Evolutionary conservation across 2,797 vertebrate species (phyloP), one percentile per base, ranked within the genome.

Genomic region (Phaenicophaeus curvirostris): DNA sequence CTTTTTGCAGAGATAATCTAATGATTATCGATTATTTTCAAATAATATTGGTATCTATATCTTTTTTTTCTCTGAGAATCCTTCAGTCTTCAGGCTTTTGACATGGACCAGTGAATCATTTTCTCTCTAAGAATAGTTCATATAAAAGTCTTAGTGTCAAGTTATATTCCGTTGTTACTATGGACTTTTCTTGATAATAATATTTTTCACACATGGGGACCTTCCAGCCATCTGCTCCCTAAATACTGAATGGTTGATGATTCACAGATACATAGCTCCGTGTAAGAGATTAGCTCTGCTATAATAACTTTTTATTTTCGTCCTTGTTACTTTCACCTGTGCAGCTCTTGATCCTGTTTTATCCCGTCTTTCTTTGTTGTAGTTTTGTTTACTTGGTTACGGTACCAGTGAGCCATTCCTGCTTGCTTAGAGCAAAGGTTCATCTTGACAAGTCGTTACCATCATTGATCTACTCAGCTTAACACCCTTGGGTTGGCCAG

Each of bases 311-410:
- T 90, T 90, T 91, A 96, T 96, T 95, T 95, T 94, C 0, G 42
- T 87, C 75, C 2, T 88, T 21, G 90, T 83, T 92, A 72, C 89
- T 94, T 96, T 94, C 95, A 96, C 95, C 95, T 97, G 93, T 94
- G 95, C 82, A 85, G 66, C 50, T 91, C 90, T 87, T 96, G 91
- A 96, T 96, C 87, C 90, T 42, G 46, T 89, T 90, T 94, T 91
- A 96, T 94, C 91, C 78, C 50, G 59, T 33, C 15, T 50, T 18
- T 75, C 91, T 96, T 96, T 97, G 96, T 97, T 97, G 90, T 96
- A 83, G 74, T 71, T 96, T 69, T 97, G 93, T 97, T 96, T 96
- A 96, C 96, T 96, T 96, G 90, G 97, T 96, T 96, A 96, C 95
- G 0, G 85, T 69, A 57, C 87, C 85, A 93, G 73, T 20, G 57